Base-by-base conservation (phyloP, 2,797 vertebrate genomes). In the Enteromius argenteus region DNA sequence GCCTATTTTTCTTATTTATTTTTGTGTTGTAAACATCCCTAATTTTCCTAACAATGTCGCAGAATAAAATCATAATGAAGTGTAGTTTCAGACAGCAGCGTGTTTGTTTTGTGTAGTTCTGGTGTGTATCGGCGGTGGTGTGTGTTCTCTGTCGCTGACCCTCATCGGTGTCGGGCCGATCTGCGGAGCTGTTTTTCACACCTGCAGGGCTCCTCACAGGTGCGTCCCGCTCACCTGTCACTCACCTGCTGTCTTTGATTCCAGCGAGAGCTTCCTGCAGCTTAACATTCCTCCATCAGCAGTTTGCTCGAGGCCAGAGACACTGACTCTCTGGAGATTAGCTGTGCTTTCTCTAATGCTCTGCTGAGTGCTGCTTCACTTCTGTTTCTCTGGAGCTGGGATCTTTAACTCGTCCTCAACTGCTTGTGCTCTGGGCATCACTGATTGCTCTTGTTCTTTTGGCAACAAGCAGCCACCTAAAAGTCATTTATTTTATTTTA, bases 201-300 rank as follows among this genome's bases (percentile, higher is more conserved):
- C 89, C 89, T 90, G 89, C 86, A 79, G 80, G 86, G 60, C 80
- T 74, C 78, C 77, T 60, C 89, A 83, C 89, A 90, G 89, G 89
- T 90, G 89, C 71, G 87, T 42, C 60, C 86, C 83, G 49, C 86
- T 86, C 84, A 86, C 89, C 87, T 87, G 87, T 88, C 89, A 90
- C 80, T 88, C 87, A 90, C 89, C 87, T 90, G 86, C 76, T 51
- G 44, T 30, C 87, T 88, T 90, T 90, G 89, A 88, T 87, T 85
- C 69, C 84, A 49, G 51, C 84, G 14, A 81, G 37, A 73, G 69
- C 79, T 88, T 90, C 89, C 87, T 90, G 69, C 49, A 3, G 86
- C 83, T 90, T 86, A 87, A 86, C 82, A 90, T 90, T 87, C 87
- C 79, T 79, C 71, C 37, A 39, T 37, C 51, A 86, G 86, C 79